Evolutionary conservation across 1,140 invertebrate species (phyloP).

Genomic region (Sweltsa coloradensis): DNA sequence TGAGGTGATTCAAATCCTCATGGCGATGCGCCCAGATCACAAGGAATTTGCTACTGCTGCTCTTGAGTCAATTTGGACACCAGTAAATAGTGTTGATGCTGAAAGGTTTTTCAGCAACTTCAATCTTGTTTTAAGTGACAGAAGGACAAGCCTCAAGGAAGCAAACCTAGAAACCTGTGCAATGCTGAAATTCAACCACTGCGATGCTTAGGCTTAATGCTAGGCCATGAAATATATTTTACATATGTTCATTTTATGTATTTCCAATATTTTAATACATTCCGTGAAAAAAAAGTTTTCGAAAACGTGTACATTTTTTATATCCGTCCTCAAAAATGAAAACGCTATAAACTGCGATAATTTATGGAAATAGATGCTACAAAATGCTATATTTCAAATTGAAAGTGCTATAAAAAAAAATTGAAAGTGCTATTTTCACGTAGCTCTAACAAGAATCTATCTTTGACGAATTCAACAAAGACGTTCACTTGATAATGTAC

Average conservation of each 20-base stretch:
- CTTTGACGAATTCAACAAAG: too few relatives aligned
- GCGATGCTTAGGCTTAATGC: not conserved
- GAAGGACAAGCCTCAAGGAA: not conserved
- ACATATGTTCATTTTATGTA: not conserved
- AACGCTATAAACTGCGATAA: conserved; percentile 1
- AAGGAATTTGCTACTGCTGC: not conserved
- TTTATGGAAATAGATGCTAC: conserved; percentile 3
- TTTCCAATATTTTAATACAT: not conserved
- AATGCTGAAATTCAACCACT: conserved; percentile 1
- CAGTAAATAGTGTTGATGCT: conserved; percentile 6
- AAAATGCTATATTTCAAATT: too few relatives aligned
- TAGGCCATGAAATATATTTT: not conserved
- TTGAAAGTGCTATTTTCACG: too few relatives aligned
- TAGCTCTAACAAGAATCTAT: too few relatives aligned
- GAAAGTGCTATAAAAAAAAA: too few relatives aligned
- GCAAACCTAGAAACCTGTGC: not conserved
- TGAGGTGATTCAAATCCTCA: conserved; percentile 1
- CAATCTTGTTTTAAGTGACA: conserved; percentile 4
- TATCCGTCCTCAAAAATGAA: not conserved
- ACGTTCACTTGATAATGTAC: too few relatives aligned
- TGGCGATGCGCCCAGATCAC: not conserved
- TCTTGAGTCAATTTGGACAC: not conserved
- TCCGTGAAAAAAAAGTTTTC: not conserved
- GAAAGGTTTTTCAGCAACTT: conserved; percentile 5
- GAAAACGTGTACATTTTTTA: not conserved